Evolutionary conservation across 2,888 invertebrate genomes (phyloP).

Genomic region (Drosophila fungiperda): DNA sequence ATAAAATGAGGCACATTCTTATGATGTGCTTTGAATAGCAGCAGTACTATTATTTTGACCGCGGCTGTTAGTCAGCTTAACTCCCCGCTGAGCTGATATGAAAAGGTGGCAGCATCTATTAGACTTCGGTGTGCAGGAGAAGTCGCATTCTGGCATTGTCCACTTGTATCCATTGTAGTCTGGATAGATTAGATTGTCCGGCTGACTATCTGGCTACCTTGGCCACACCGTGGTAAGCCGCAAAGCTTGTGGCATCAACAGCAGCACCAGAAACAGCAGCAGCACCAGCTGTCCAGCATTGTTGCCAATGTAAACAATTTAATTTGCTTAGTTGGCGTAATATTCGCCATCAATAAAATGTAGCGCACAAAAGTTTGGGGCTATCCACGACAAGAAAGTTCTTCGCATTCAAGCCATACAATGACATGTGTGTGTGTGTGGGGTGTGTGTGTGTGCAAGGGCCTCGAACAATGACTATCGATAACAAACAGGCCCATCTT

Average conservation of each 20-base stretch:
- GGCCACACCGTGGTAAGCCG: slow-evolving; percentile 12
- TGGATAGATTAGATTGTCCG: slow-evolving; percentile 14
- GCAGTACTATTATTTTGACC: background rate
- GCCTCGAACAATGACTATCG: slow-evolving; percentile 71
- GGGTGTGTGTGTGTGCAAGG: slow-evolving; percentile 21
- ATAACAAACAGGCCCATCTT: slow-evolving; percentile 48
- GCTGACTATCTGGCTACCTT: slow-evolving; percentile 49
- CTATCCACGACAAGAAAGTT: slow-evolving; percentile 14
- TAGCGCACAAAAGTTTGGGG: slow-evolving; percentile 30
- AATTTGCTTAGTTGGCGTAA: slow-evolving; percentile 81
- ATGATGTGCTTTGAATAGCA: too few species aligned
- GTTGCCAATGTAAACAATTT: slow-evolving; percentile 74
- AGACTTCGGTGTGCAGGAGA: slow-evolving; percentile 38
- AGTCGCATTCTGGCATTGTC: slow-evolving; percentile 32
- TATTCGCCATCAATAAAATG: slow-evolving; percentile 77
- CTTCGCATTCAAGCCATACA: slow-evolving; percentile 23
- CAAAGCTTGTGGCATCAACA: slow-evolving; percentile 27
- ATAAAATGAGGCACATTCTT: too few species aligned
- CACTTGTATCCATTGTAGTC: slow-evolving; percentile 60
- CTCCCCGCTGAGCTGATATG: slow-evolving; percentile 11
- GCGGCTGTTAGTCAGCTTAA: background rate
- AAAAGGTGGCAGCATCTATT: slow-evolving; percentile 61
- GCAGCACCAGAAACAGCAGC: slow-evolving; percentile 5
- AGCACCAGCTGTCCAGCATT: slow-evolving; percentile 10
- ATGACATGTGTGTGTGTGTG: background rate